Evolutionary conservation across 2,888 invertebrate genomes (phyloP).

Genomic region (Aspidiotus rigidus): DNA sequence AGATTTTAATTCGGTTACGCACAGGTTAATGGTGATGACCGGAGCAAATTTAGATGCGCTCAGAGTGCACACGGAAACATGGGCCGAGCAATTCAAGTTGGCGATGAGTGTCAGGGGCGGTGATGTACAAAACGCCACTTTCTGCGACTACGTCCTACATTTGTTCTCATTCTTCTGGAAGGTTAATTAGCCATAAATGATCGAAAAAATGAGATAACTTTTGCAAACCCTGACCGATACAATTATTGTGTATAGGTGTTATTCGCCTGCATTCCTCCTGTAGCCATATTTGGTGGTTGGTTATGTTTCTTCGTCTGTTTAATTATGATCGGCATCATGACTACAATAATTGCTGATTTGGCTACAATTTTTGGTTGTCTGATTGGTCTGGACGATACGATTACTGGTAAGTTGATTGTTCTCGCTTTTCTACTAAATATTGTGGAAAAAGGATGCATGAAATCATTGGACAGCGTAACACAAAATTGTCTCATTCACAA

Average conservation of each 20-base stretch:
- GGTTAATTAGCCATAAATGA: conserved; percentile 35
- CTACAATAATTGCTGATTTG: conserved; percentile 51
- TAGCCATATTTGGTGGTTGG: conserved; percentile 51
- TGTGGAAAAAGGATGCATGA: too few relatives aligned
- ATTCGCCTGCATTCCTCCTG: conserved; percentile 46
- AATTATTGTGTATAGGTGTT: conserved; percentile 37
- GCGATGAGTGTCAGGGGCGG: conserved; percentile 53
- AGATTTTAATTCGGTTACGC: conserved; percentile 51
- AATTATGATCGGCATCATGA: conserved; percentile 49
- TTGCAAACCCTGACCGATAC: background rate
- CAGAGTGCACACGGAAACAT: conserved; percentile 47
- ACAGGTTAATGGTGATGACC: conserved; percentile 48
- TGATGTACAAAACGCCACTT: conserved; percentile 49
- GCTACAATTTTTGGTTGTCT: conserved; percentile 53
- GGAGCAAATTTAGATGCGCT: conserved; percentile 49
- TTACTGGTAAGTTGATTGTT: conserved; percentile 43
- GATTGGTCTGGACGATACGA: conserved; percentile 47
- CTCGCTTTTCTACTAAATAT: too few relatives aligned
- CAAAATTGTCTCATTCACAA: too few relatives aligned
- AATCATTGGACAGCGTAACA: too few relatives aligned
- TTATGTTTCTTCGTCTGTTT: conserved; percentile 49
- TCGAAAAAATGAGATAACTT: background rate
- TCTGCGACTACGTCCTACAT: conserved; percentile 50
- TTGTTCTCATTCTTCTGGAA: conserved; percentile 52
- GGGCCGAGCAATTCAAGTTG: conserved; percentile 48